phyloP scores from a whole-genome alignment of 2,888 invertebrate species.

The Meta bourneti region DNA sequence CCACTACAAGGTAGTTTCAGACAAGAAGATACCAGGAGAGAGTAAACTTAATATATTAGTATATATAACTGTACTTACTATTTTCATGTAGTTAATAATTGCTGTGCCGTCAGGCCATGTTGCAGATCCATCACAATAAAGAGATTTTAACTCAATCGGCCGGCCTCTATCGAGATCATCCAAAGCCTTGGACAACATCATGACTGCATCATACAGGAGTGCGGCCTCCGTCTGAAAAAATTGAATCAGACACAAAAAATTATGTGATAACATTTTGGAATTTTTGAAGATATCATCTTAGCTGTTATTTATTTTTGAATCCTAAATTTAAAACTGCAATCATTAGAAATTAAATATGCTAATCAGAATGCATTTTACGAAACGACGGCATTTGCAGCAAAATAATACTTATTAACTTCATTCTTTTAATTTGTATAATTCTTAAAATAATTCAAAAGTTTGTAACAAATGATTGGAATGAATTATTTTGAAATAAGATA shows the following conservation, averaged over 20 bases:
- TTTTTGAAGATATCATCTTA: background rate
- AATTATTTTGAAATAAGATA: too few relatives aligned
- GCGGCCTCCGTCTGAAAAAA: slow-evolving; percentile 78
- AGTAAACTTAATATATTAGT: too few relatives aligned
- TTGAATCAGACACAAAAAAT: background rate
- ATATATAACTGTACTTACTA: slow-evolving; percentile 67
- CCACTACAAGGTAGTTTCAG: too few relatives aligned
- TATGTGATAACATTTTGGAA: background rate
- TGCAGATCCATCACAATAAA: slow-evolving; percentile 77
- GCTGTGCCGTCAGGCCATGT: slow-evolving; percentile 77
- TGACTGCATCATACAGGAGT: slow-evolving; percentile 78
- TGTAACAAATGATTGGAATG: too few relatives aligned
- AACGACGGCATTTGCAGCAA: too few relatives aligned
- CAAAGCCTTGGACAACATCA: slow-evolving; percentile 77
- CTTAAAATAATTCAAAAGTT: too few relatives aligned
- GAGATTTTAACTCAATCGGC: slow-evolving; percentile 68
- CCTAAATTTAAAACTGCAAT: background rate
- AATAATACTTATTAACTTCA: too few relatives aligned
- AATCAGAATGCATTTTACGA: too few relatives aligned
- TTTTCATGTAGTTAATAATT: slow-evolving; percentile 78
- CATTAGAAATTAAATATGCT: too few relatives aligned
- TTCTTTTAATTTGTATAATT: too few relatives aligned
- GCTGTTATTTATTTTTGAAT: background rate
- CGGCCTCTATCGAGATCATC: slow-evolving; percentile 77
- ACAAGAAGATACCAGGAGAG: too few relatives aligned